Base-by-base conservation (phyloP, 2,888 invertebrate species). In the Aphelenchoides bicaudatus region DNA sequence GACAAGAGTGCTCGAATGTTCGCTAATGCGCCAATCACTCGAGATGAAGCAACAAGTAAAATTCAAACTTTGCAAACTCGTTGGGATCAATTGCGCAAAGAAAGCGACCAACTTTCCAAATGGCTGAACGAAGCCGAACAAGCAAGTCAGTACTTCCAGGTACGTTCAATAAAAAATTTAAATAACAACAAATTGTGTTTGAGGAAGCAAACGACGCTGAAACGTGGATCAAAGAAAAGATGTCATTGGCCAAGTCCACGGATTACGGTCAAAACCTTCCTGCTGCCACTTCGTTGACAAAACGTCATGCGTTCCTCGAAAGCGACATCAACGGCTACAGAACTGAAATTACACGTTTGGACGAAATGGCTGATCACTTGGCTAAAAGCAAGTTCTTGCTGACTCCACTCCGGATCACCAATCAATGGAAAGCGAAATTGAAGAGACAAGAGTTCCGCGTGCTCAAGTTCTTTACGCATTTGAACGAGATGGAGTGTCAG, bases 91-190 rank as follows among this genome's bases (percentile, higher is more conserved):
- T 83, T 96, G n/a, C 86, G 89, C 29, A 88, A 89, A 62, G 82
- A 92, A 19, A 88, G 89, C 0, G 87, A 86, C 0, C 80, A 86
- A 58, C 83, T 88, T 39, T 85, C 86, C 53, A 86, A 86, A 60
- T 88, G 89, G 74, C 81, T 91, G 23, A 87, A 88, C 73, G 90
- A 91, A 79, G 90, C 90, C 0, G 87, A 87, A 2, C 92, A 93
- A 78, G 91, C 93, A 0, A 91, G 91, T 74, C 92, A 92, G 84
- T 78, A 79, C 66, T 74, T 79, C 67, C 78, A 78, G 53, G 65
- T 61, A 25, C n/a, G n/a, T n/a, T n/a, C n/a, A n/a, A n/a, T n/a
- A n/a, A n/a, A n/a, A n/a, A n/a, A n/a, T n/a, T n/a, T n/a, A n/a
- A n/a, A n/a, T n/a, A n/a, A n/a, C n/a, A n/a, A n/a, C n/a, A n/a